Base-by-base conservation (phyloP, 2,113 vertebrate genomes). In the Coptodon rendalli region DNA sequence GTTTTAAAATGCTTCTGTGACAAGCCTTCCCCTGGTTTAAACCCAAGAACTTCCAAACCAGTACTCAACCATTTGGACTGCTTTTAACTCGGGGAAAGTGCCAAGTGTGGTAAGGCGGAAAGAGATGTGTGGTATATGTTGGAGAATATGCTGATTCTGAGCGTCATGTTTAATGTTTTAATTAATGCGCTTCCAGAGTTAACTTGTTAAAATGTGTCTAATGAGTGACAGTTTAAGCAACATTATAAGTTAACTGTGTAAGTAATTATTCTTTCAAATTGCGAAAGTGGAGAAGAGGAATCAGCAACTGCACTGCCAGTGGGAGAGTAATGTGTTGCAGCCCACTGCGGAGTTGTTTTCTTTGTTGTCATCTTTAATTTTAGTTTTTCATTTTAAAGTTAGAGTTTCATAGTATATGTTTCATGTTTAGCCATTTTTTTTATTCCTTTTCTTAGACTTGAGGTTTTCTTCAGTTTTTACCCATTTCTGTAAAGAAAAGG, bases 381-480 rank as follows among this genome's bases (percentile, higher is more conserved):
- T 48, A 45, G 22, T 45, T 71, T 71, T 43, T 71, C 38, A 45
- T 27, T 48, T 73, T 73, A 24, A 27, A 48, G 22, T 73, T 48
- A 10, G 40, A 78, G 43, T 17, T 29, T 78, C 24, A 29, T 48
- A 31, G 16, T 50, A 50, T 76, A 76, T 50, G 22, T 73, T 73
- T 48, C 13, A 17, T 29, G 24, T 73, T 73, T 17, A 29, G 9
- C 6, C 40, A 0, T 45, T 73, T 71, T 27, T 43, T 71, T 76
- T 19, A 19, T 50, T 78, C 16, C 11, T 78, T 50, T 48, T 2
- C 3, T 19, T 50, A 31, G 10, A 2, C 16, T 50, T 76, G 43
- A 76, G 43, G 16, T 76, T 76, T 71, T 73, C 68, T 73, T 73
- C 31, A 10, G 38, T 43, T 73, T 73, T 73, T 16, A 45, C 38